Evolutionary conservation across 2,888 invertebrate genomes (phyloP).

Genomic region (Monopis laevigella): DNA sequence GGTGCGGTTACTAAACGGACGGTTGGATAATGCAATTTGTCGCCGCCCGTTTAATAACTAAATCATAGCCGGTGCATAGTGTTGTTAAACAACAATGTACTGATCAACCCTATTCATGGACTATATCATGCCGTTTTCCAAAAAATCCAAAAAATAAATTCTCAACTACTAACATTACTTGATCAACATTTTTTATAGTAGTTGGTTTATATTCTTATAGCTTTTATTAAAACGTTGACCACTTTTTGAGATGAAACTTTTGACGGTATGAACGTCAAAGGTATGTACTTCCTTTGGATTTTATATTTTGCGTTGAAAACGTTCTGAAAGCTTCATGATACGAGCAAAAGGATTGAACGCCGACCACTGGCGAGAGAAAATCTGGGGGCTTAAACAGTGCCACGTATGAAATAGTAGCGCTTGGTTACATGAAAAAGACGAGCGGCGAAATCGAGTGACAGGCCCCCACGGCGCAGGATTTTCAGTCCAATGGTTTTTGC

Average conservation of each 20-base stretch:
- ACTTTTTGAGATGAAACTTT: conserved; percentile 38
- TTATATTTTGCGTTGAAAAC: conserved; percentile 66
- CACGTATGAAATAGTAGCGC: conserved; percentile 64
- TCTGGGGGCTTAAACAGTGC: conserved; percentile 66
- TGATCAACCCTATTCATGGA: no score
- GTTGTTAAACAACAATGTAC: no score
- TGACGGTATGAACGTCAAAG: conserved; percentile 61
- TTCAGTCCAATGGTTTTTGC: conserved; percentile 56
- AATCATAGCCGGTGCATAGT: no score
- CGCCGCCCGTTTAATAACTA: no score
- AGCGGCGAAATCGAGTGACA: conserved; percentile 64
- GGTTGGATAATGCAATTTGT: no score
- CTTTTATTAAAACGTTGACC: conserved; percentile 26
- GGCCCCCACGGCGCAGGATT: conserved; percentile 57
- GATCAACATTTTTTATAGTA: no score
- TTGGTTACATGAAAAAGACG: conserved; percentile 68
- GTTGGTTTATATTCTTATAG: background rate
- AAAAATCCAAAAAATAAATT: no score
- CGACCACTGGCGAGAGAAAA: conserved; percentile 58
- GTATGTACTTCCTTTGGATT: conserved; percentile 51
- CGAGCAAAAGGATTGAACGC: conserved; percentile 52
- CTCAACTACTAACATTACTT: no score
- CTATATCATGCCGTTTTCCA: no score
- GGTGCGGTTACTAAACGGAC: no score
- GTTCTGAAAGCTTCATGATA: conserved; percentile 54